Conservation (phyloP, 2,113 vertebrate species). For the Amazona vittata region DNA sequence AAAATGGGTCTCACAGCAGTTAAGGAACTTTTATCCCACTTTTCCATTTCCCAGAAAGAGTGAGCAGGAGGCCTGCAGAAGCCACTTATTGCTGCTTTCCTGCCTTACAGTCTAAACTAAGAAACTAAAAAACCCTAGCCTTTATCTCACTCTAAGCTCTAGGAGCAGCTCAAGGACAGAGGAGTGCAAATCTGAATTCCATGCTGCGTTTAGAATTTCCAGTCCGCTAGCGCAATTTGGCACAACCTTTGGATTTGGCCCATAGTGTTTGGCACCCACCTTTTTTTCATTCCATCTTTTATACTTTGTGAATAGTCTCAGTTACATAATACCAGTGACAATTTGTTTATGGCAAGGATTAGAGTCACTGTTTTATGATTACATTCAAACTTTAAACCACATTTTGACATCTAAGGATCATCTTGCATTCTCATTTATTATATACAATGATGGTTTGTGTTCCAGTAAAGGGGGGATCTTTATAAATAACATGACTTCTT, state of each 20-base stretch:
- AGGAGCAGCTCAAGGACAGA: neutral
- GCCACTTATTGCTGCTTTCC: neutral
- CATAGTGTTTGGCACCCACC: conserved; percentile 32
- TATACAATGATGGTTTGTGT: conserved; percentile 61
- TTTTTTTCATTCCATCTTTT: conserved; percentile 41
- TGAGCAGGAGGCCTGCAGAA: neutral
- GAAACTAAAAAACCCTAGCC: neutral
- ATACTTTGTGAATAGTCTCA: conserved; percentile 47
- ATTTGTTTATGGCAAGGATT: conserved; percentile 57
- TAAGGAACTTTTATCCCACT: neutral
- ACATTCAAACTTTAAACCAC: conserved; percentile 47
- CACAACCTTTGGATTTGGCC: neutral
- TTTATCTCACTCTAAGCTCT: neutral
- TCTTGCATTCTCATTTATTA: conserved; percentile 29
- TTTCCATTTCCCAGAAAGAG: neutral
- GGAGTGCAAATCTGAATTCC: conserved; percentile 11
- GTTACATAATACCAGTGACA: conserved; percentile 61
- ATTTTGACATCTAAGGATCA: conserved; percentile 55
- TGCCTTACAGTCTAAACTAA: neutral
- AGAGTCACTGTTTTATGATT: conserved; percentile 60
- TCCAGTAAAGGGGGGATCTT: conserved; percentile 33
- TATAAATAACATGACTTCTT: conserved; percentile 63
- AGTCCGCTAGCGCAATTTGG: neutral
- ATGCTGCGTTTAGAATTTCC: neutral
- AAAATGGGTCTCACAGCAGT: neutral